phyloP scores from a whole-genome alignment of 2,888 invertebrate species.

The Didymodactylos carnosus region DNA sequence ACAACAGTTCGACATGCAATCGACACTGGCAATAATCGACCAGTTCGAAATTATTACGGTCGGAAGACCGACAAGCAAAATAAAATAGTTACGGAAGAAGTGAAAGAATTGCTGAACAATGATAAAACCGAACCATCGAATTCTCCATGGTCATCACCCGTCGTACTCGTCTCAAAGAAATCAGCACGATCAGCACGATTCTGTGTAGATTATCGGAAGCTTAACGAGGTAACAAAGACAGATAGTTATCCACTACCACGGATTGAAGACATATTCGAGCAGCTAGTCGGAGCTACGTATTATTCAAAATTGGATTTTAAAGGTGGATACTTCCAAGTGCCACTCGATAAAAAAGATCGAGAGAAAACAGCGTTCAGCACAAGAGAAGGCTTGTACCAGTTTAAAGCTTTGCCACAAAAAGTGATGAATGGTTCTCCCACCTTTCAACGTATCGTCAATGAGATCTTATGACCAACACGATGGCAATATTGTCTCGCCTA shows the following conservation, averaged over 20 bases:
- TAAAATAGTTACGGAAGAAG: no score
- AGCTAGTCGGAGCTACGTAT: slow-evolving; percentile 5
- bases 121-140: slow-evolving; percentile 6
- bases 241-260: slow-evolving; percentile 16
- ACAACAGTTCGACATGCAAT: no score
- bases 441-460: no score
- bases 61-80: no score
- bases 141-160: no score
- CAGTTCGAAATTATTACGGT: no score
- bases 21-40: no score
- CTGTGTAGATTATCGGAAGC: slow-evolving; percentile 15
- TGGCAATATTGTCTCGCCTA: no score
- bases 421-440: no score
- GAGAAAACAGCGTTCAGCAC: slow-evolving; percentile 16
- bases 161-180: slow-evolving; percentile 2
- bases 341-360: slow-evolving; percentile 10
- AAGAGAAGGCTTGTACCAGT: no score
- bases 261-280: slow-evolving; percentile 17
- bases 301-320: slow-evolving; percentile 16
- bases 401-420: no score
- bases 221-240: slow-evolving; percentile 15
- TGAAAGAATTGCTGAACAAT: slow-evolving; percentile 15
- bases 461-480: no score
- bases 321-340: slow-evolving; percentile 15
- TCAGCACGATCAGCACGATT: slow-evolving; percentile 5